A percentile compares a stretch with the other conserved stretches of the same genome.
These are phyloP conservation scores for Cebidichthys violaceus DNA, from an alignment of 2,113 vertebrate species.

Conservation along the genomic window DNA sequence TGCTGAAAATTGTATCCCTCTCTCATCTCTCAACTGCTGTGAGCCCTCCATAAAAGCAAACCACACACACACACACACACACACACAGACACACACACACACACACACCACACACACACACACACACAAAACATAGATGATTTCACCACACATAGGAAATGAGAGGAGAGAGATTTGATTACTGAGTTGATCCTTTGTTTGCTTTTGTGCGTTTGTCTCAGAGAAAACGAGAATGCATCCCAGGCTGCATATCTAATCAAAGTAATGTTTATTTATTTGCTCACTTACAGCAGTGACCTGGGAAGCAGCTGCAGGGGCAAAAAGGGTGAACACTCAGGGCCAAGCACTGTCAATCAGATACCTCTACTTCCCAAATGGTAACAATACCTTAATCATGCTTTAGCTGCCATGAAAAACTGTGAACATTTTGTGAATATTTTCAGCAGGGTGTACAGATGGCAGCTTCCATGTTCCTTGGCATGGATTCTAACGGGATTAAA, in stretches of 20 bases:
- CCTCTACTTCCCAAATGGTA: not conserved
- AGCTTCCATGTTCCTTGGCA: conserved; percentile 46
- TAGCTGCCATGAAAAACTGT: not conserved
- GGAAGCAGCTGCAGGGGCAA: not conserved
- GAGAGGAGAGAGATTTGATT: conserved; percentile 38
- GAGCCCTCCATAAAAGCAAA: conserved; percentile 30
- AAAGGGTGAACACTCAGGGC: not conserved
- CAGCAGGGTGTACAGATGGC: conserved; percentile 56
- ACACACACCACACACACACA: no score
- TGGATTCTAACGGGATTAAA: conserved; percentile 36
- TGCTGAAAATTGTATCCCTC: conserved; percentile 58
- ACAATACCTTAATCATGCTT: not conserved
- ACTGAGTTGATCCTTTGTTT: conserved; percentile 33
- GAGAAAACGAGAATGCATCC: not conserved
- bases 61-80: conserved; percentile 13
- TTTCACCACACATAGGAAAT: conserved; percentile 29
- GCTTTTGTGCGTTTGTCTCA: conserved; percentile 4
- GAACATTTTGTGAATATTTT: not conserved
- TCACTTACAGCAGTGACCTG: not conserved
- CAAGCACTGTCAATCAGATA: not conserved
- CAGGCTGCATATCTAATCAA: not conserved
- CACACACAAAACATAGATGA: conserved; percentile 25
- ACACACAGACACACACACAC: no score
- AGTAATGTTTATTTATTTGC: conserved; percentile 27
- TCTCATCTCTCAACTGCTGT: conserved; percentile 40